Base-by-base conservation (phyloP, 2,888 invertebrate genomes). In the Leucoptera coffeella region DNA sequence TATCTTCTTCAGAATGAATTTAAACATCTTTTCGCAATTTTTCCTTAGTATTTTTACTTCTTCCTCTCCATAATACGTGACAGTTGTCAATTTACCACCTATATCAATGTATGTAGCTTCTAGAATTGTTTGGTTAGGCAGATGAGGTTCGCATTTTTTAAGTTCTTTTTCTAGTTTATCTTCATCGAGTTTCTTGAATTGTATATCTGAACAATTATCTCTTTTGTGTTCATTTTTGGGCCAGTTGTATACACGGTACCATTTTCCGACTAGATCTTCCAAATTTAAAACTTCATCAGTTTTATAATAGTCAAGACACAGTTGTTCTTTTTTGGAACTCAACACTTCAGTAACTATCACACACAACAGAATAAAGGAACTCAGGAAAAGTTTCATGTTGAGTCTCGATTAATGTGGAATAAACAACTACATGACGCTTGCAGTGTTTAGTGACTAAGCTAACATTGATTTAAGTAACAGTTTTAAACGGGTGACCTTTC, bases 231-330 rank as follows among this genome's bases (percentile, higher is more conserved):
- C 46, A 15, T 43, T 50, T 23, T 56, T 46, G 2, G 67, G 67
- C 67, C 67, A 67, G 34, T 44, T 57, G 33, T 58, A 65, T 0
- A 67, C 58, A 0, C 45, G 47, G 34, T 51, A 47, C 50, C 55
- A 55, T 9, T 31, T 24, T 12, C 49, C 55, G 15, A 38, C 35
- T 25, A 67, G 34, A 10, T 38, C 32, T 21, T 39, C 47, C 30
- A 65, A 38, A 30, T 62, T 45, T 34, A 54, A 62, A 7, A 35
- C 43, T 7, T 45, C 41, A 4, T 48, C 59, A 10, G 43, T 49
- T 23, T 43, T 43, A 37, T 53, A 67, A 39, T 61, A 65, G 23
- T 51, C 42, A 28, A 61, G 34, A 33, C 67, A 65, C 35, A 37
- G 39, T 12, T 41, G 37, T 33, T 52, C 59, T 20, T 28, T 39